Evolutionary conservation across 2,888 invertebrate genomes (phyloP), one percentile per base, ranked within the genome.

Genomic region (Andrena praecox): DNA sequence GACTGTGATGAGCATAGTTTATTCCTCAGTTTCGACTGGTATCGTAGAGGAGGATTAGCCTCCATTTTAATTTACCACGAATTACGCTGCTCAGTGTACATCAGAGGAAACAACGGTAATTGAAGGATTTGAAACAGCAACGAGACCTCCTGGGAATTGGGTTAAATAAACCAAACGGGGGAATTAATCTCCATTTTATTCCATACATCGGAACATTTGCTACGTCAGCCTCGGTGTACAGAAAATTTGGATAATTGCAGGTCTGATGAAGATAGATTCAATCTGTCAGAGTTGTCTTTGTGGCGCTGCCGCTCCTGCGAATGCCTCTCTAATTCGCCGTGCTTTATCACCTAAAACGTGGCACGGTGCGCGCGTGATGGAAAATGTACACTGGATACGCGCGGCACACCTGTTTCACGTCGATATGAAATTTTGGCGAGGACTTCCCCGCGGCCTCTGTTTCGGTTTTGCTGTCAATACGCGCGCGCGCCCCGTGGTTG

Each of bases 391-490:
- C n/a, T 31, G 10, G 35, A 56, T 48, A 29, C 27, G 48, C 8
- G 24, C 31, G 42, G 2, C 33, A 24, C 71, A 33, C 62, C 52
- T 63, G 71, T 50, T 60, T 31, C 50, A n/a, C 54, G 35, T 20
- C n/a, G 35, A 79, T 42, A 42, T 72, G 72, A 66, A 79, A 80
- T 72, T 72, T 68, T 54, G 59, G 78, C 33, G 12, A 31, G 62
- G 63, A 68, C 59, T 70, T 70, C 56, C 56, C 73, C 80, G 75
- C 64, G 73, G 73, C 76, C 74, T 42, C 48, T 84, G 70, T 68
- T 74, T 52, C 52, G 66, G 54, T 66, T 56, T 60, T 35, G 63
- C 69, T 71, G 77, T 87, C 76, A 33, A 82, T 72, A 67, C 29
- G 16, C n/a, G 72, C 56, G 52, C 59, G 50, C 59, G 50, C 67